Evolutionary conservation across 2,797 vertebrate species (phyloP).

Genomic region (Glyptemys insculpta): DNA sequence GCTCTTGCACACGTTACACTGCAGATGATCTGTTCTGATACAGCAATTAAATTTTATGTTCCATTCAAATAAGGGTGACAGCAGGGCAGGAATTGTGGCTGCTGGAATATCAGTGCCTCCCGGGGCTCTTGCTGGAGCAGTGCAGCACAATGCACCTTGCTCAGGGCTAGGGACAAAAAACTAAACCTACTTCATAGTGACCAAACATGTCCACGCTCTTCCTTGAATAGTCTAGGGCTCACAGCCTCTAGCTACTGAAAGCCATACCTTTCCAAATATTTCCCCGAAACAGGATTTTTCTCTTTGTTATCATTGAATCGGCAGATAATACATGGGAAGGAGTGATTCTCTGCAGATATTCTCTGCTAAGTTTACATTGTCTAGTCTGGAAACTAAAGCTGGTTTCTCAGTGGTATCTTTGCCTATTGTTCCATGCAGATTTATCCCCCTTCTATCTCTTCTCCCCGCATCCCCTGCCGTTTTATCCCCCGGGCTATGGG

Average conservation of each 20-base stretch:
- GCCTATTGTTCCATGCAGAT: slow-evolving; percentile 56
- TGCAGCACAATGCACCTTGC: not conserved
- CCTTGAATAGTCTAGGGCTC: not conserved
- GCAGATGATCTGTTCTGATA: not conserved
- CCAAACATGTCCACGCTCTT: not conserved
- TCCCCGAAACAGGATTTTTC: slow-evolving; percentile 41
- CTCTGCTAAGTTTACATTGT: slow-evolving; percentile 38
- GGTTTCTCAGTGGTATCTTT: slow-evolving; percentile 72
- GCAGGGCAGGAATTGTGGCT: not conserved
- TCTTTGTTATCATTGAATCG: slow-evolving; percentile 35
- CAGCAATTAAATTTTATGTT: not conserved
- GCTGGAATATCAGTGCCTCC: not conserved
- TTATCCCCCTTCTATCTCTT: not conserved
- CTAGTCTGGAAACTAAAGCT: slow-evolving; percentile 67
- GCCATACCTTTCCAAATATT: not conserved
- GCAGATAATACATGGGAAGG: slow-evolving; percentile 4
- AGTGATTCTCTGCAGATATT: not conserved
- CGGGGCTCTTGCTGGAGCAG: not conserved
- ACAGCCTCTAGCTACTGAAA: accelerated
- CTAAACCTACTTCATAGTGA: accelerated
- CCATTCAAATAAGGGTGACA: not conserved
- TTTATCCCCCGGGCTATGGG: slow-evolving; percentile 60
- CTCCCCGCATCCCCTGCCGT: not conserved
- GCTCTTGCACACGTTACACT: accelerated
- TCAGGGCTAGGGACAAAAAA: accelerated